Base-by-base conservation (phyloP, 1,140 invertebrate species). In the Leptopilina boulardi region DNA sequence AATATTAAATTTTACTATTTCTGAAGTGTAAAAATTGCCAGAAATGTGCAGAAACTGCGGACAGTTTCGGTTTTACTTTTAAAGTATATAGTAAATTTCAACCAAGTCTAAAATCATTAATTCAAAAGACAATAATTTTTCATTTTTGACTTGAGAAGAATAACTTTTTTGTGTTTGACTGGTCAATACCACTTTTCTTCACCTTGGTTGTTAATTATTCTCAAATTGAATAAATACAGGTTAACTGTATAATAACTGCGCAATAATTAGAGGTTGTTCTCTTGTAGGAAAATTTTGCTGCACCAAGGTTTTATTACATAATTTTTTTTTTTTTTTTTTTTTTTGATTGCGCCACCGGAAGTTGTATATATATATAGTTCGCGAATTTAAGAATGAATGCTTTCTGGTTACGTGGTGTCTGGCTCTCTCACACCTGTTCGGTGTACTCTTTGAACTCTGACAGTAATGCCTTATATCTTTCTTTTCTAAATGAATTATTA, bases 401-500 rank as follows among this genome's bases (percentile, higher is more conserved):
- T 56, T 23, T 19, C 19, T 56, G 54, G 54, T 56, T 19, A 56
- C 54, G 54, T 56, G 54, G 54, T 56, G 9, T 23, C 11, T 41
- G 38, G n/a, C n/a, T n/a, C n/a, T n/a, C 54, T 56, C 54, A 21
- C 54, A 56, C 54, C 54, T 56, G 54, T 56, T 26, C 54, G 3
- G 8, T 23, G 21, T 56, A n/a, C n/a, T 11, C 9, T 56, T 10
- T 26, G 54, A 23, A 18, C 9, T 56, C 19, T 26, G 54, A 23
- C 51, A 19, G 54, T 10, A 26, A 11, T 56, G 19, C 19, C 54
- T 41, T 41, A 71, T 42, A n/a, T 41, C n/a, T n/a, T n/a, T n/a
- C n/a, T 71, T 44, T 38, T 71, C 41, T 71, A 71, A 71, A 42
- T 42, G 70, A 71, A 71, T 71, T 71, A 41, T n/a, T n/a, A n/a